Evolutionary conservation across 2,113 vertebrate genomes (phyloP).

Genomic region (Machaerirhynchus nigripectus): DNA sequence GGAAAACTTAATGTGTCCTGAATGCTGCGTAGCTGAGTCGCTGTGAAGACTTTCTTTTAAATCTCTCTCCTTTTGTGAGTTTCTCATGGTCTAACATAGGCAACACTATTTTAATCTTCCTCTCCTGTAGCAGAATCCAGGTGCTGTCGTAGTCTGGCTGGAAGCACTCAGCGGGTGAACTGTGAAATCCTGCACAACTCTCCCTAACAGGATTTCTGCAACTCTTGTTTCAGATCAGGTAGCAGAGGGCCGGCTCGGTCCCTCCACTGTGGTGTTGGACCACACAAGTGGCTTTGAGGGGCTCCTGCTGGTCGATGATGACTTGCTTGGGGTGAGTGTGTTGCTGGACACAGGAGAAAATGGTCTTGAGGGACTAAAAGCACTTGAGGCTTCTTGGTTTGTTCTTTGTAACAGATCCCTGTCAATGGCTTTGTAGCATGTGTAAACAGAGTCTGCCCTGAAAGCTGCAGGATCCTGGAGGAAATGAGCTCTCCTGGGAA

Average conservation of each 20-base stretch:
- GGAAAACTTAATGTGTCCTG: not conserved
- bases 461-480: not conserved
- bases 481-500: not conserved
- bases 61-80: not conserved
- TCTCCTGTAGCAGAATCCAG: not conserved
- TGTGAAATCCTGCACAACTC: not conserved
- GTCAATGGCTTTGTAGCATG: not conserved
- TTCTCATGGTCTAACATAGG: not conserved
- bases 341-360: not conserved
- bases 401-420: not conserved
- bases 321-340: slow-evolving; percentile 90
- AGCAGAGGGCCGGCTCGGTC: slow-evolving; percentile 87
- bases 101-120: not conserved
- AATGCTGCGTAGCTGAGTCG: not conserved
- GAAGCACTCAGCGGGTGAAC: not conserved
- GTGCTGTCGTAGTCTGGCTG: not conserved
- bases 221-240: slow-evolving; percentile 73
- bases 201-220: not conserved
- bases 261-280: slow-evolving; percentile 90
- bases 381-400: not conserved
- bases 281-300: slow-evolving; percentile 96
- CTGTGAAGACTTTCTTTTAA: not conserved
- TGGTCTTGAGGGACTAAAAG: not conserved
- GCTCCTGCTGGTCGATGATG: slow-evolving; percentile 93
- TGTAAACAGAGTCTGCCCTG: not conserved